These are phyloP conservation scores for Dryas iulia DNA, from an alignment of 1,140 invertebrate genomes.

Conservation along the genomic window DNA sequence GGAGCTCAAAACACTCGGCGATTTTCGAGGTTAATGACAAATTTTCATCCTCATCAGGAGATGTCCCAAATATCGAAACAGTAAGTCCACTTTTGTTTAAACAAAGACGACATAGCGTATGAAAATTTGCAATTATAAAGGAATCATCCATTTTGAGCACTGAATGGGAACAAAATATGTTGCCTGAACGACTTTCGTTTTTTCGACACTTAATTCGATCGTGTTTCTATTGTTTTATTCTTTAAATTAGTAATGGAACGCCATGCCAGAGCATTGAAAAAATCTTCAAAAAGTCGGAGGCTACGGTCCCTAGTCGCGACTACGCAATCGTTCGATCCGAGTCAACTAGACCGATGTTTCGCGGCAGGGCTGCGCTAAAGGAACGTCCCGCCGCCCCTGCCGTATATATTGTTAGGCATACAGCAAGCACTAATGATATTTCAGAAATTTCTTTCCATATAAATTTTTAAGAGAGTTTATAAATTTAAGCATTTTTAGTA, in stretches of 20 bases:
- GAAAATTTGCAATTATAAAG: constrained; percentile 78
- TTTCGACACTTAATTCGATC: constrained; percentile 31
- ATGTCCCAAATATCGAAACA: constrained; percentile 80
- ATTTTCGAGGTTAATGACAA: constrained; percentile 75
- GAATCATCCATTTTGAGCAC: constrained; percentile 77
- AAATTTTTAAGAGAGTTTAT: neutral
- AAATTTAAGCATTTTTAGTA: neutral
- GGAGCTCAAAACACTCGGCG: constrained; percentile 65
- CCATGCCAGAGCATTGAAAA: constrained; percentile 29
- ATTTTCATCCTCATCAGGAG: constrained; percentile 67
- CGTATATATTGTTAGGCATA: neutral
- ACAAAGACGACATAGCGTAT: constrained; percentile 81
- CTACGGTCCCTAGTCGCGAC: constrained; percentile 53
- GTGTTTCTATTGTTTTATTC: constrained; percentile 43
- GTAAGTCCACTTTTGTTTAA: constrained; percentile 80
- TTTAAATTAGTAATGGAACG: constrained; percentile 38
- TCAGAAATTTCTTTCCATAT: neutral
- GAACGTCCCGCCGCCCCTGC: constrained; percentile 50
- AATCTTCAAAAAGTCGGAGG: constrained; percentile 33
- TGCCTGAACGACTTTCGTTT: constrained; percentile 25
- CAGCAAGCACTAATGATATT: neutral
- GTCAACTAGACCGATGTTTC: constrained; percentile 66
- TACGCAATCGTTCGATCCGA: constrained; percentile 73
- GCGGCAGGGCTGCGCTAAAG: constrained; percentile 70
- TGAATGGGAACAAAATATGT: constrained; percentile 39